These are phyloP conservation scores for Erannis defoliaria DNA, from an alignment of 2,888 invertebrate species.

Conservation along the genomic window DNA sequence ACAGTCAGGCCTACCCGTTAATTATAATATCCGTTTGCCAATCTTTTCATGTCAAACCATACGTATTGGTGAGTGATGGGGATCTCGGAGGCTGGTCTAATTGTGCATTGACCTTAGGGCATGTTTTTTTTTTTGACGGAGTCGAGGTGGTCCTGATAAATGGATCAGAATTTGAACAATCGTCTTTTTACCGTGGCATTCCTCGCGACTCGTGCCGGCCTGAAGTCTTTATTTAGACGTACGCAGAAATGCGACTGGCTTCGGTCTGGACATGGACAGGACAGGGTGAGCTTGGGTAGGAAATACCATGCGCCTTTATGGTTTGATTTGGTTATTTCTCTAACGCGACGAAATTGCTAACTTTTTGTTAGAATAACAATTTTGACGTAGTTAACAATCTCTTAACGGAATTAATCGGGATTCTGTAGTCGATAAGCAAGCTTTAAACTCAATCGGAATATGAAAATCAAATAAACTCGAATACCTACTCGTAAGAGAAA, in stretches of 20 bases:
- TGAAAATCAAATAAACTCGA: not conserved
- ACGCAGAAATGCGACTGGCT: slow-evolving; percentile 27
- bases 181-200: slow-evolving; percentile 53
- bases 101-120: slow-evolving; percentile 69
- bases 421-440: no score
- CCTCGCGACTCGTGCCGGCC: slow-evolving; percentile 48
- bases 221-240: slow-evolving; percentile 52
- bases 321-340: slow-evolving; percentile 7
- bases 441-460: not conserved
- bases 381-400: no score
- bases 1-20: slow-evolving; percentile 30
- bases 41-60: slow-evolving; percentile 58
- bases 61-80: slow-evolving; percentile 52
- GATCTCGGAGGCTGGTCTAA: slow-evolving; percentile 57
- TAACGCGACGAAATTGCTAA: slow-evolving; percentile 22
- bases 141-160: slow-evolving; percentile 64
- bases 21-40: slow-evolving; percentile 50
- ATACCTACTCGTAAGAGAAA: slow-evolving; percentile 56
- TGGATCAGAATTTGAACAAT: slow-evolving; percentile 57
- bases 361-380: no score
- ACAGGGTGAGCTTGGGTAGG: slow-evolving; percentile 10
- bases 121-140: slow-evolving; percentile 45
- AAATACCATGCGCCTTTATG: slow-evolving; percentile 1
- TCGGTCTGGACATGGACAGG: slow-evolving; percentile 6
- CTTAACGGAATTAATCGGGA: no score